Percentiles rank a stretch among this genome's conserved stretches.
Evolutionary conservation across 2,888 invertebrate genomes (phyloP).

Genomic region (Drosophila prostipennis): DNA sequence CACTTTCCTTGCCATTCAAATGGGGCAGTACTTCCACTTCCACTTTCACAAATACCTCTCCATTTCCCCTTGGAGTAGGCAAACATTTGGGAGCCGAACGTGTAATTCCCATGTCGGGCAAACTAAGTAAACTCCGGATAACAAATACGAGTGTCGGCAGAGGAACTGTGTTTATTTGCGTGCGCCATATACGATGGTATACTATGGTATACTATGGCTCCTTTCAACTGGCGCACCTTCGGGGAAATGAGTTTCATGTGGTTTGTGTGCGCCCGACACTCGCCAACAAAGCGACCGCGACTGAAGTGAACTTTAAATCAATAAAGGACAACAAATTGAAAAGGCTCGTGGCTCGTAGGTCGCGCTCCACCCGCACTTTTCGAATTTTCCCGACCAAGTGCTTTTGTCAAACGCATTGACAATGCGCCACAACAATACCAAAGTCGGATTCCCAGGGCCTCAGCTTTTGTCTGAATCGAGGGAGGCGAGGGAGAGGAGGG

Average conservation of each 20-base stretch:
- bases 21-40: neutral
- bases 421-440: conserved; percentile 59
- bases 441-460: conserved; percentile 20
- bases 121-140: conserved; percentile 35
- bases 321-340: conserved; percentile 65
- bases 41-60: neutral
- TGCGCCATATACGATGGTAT: conserved; percentile 4
- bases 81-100: conserved; percentile 31
- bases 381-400: conserved; percentile 45
- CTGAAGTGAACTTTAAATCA: conserved; percentile 73
- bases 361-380: conserved; percentile 19
- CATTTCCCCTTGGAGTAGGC: conserved; percentile 8
- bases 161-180: conserved; percentile 36
- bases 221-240: conserved; percentile 46
- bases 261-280: conserved; percentile 41
- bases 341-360: conserved; percentile 48
- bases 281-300: conserved; percentile 44
- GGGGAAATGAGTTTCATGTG: conserved; percentile 68
- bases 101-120: conserved; percentile 46
- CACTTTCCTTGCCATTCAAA: neutral
- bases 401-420: conserved; percentile 76
- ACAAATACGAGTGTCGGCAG: conserved; percentile 35
- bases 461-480: conserved; percentile 34
- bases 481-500: neutral
- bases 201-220: conserved; percentile 1